A percentile compares a stretch with the other conserved stretches of the same genome.
Evolutionary conservation across 1,140 invertebrate genomes (phyloP).

Genomic region (Riptortus pedestris): DNA sequence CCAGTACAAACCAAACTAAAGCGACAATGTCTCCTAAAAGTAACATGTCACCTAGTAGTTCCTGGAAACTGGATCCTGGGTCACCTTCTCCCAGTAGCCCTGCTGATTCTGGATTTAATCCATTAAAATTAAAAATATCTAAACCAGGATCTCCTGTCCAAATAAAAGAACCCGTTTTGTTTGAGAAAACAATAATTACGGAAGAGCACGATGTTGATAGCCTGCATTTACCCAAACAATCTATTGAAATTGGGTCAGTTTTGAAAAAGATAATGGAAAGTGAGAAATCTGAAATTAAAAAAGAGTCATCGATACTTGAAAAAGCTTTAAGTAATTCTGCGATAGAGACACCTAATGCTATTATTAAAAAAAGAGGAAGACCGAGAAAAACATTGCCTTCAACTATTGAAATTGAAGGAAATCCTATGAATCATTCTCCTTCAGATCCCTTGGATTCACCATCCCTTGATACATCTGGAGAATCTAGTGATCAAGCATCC

Average conservation of each 20-base stretch:
- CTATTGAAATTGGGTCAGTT: neutral
- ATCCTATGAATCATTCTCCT: neutral
- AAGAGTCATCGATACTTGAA: neutral
- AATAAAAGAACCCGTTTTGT: too few species aligned
- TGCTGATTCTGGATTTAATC: neutral
- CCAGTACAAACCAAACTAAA: slow-evolving; percentile 27
- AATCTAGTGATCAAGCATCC: slow-evolving; percentile 6
- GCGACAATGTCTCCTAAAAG: slow-evolving; percentile 28
- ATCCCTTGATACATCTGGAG: neutral
- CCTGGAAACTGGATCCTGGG: slow-evolving; percentile 10
- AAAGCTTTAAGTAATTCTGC: neutral
- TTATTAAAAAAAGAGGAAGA: slow-evolving; percentile 17
- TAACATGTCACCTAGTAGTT: slow-evolving; percentile 13
- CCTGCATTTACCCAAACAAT: neutral
- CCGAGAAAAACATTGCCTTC: slow-evolving; percentile 16
- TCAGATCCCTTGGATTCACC: neutral
- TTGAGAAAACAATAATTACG: neutral
- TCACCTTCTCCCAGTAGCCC: neutral
- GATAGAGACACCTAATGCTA: neutral
- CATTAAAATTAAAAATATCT: neutral
- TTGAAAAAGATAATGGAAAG: slow-evolving; percentile 3
- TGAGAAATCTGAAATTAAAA: neutral
- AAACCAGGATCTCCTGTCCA: neutral
- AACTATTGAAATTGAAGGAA: neutral
- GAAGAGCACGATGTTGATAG: neutral